A percentile compares a stretch with the other conserved stretches of the same genome.
These are phyloP conservation scores for Cecropterus lyciades DNA, from an alignment of 1,140 invertebrate species.

Conservation along the genomic window DNA sequence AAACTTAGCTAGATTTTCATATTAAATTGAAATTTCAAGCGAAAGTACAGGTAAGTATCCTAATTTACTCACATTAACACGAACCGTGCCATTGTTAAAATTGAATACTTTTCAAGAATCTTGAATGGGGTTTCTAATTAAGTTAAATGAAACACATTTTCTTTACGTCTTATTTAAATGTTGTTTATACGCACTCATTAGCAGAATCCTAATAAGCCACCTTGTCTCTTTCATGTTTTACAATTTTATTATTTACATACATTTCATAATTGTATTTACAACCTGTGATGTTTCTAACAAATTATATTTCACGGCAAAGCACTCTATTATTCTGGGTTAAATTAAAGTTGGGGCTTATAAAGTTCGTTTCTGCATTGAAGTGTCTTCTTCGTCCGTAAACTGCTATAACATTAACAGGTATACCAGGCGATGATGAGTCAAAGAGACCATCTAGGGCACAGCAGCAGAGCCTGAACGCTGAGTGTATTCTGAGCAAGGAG, in stretches of 20 bases:
- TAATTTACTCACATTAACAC: not conserved
- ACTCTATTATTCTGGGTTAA: not conserved
- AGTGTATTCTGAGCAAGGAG: conserved; percentile 97
- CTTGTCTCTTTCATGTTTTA: not conserved
- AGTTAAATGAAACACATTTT: conserved; percentile 1
- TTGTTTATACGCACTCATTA: conserved; percentile 3
- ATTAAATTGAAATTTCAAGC: conserved; percentile 30
- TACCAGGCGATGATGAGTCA: conserved; percentile 92
- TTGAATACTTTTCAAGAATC: conserved; percentile 7
- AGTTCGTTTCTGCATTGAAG: not conserved
- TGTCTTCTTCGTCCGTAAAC: conserved; percentile 33
- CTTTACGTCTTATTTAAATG: conserved; percentile 4
- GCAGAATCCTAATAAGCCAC: conserved; percentile 1
- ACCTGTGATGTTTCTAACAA: conserved; percentile 1
- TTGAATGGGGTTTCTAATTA: conserved; percentile 2
- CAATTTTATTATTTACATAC: not conserved
- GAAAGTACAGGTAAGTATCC: conserved; percentile 18
- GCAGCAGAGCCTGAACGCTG: conserved; percentile 95
- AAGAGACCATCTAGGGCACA: conserved; percentile 93
- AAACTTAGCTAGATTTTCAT: conserved; percentile 15
- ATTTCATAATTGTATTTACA: not conserved
- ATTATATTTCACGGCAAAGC: not conserved
- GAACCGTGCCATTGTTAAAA: not conserved
- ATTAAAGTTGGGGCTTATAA: not conserved
- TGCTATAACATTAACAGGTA: conserved; percentile 56